phyloP scores from a whole-genome alignment of 2,113 vertebrate genomes.

The Micronisus gabar region DNA sequence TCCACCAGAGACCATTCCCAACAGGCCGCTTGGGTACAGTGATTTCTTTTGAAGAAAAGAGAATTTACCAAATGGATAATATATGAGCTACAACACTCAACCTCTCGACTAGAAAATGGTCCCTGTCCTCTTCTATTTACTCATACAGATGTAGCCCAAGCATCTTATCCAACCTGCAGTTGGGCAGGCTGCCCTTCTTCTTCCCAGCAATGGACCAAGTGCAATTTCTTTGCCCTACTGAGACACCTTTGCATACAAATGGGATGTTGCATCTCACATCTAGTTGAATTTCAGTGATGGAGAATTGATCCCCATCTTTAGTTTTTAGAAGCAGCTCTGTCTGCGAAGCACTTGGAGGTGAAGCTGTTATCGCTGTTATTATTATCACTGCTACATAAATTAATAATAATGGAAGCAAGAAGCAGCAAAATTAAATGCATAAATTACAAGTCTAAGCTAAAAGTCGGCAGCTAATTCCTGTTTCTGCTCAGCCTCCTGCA shows the following conservation, averaged over 20 bases:
- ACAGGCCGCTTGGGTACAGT: background rate
- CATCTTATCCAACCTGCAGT: background rate
- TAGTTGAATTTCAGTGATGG: background rate
- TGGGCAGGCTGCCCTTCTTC: background rate
- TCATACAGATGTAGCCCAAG: background rate
- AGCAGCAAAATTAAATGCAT: constrained; percentile 32
- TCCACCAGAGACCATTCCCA: background rate
- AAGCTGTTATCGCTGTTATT: background rate
- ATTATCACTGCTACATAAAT: constrained; percentile 35
- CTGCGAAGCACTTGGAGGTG: background rate
- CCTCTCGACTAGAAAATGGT: background rate
- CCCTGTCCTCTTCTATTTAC: background rate
- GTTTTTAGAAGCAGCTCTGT: background rate
- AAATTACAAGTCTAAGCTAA: constrained; percentile 29
- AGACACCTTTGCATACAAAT: background rate
- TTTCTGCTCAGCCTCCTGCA: background rate
- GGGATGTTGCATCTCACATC: background rate
- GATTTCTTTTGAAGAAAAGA: background rate
- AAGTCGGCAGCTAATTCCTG: background rate
- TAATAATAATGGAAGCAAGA: constrained; percentile 20
- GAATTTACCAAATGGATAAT: background rate
- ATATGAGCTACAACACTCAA: background rate
- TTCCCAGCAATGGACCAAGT: background rate
- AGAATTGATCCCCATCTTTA: background rate
- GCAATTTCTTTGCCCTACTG: background rate